These are phyloP conservation scores for Eudemis profundana DNA, from an alignment of 2,888 invertebrate genomes.

Conservation along the genomic window DNA sequence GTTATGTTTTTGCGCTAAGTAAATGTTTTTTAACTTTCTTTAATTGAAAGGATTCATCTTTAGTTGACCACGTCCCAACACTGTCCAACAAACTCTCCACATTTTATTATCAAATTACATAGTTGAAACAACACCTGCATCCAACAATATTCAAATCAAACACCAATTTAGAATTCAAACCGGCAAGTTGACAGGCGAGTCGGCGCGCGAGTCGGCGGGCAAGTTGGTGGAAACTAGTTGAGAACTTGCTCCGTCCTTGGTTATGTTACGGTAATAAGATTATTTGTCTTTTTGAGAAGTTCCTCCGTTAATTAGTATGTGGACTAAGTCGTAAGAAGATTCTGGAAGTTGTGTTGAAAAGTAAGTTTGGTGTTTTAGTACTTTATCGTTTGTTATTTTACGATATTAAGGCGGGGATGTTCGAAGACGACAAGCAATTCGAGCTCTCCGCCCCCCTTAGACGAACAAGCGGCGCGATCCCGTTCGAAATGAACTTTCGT, in stretches of 20 bases:
- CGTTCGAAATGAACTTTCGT: too few species aligned
- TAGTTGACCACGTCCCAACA: conserved; percentile 10
- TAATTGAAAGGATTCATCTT: not conserved
- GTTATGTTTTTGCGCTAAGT: too few species aligned
- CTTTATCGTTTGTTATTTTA: too few species aligned
- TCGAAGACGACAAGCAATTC: too few species aligned
- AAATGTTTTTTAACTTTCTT: too few species aligned
- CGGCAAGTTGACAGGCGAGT: conserved; percentile 21
- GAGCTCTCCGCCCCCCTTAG: too few species aligned
- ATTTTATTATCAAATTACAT: conserved; percentile 31
- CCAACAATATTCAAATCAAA: conserved; percentile 38
- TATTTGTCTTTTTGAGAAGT: not conserved
- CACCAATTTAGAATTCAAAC: conserved; percentile 34
- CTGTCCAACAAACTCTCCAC: not conserved
- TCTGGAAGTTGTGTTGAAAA: not conserved
- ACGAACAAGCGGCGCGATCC: too few species aligned
- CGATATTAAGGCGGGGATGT: too few species aligned
- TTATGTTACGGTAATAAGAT: conserved; percentile 11
- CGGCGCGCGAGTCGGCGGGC: conserved; percentile 1
- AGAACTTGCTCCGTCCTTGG: conserved; percentile 13
- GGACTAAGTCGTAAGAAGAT: not conserved
- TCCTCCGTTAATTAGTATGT: not conserved
- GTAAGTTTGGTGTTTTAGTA: not conserved
- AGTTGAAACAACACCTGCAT: conserved; percentile 11
- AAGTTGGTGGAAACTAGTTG: conserved; percentile 18